Evolutionary conservation across 2,113 vertebrate genomes (phyloP).

Genomic region (Perca flavescens): DNA sequence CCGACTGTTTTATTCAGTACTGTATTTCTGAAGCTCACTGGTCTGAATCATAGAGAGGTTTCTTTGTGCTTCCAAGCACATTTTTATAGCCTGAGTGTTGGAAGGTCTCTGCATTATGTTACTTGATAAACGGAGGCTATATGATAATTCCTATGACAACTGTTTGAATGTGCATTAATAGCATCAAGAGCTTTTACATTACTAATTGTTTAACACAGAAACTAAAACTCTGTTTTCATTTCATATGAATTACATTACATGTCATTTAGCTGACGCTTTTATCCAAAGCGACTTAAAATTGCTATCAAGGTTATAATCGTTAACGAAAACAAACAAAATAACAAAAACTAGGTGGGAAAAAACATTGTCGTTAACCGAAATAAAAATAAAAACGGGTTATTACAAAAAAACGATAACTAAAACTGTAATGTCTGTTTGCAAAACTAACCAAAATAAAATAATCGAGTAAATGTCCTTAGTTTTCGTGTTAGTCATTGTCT

Average conservation of each 20-base stretch:
- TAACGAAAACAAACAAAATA: too few relatives aligned
- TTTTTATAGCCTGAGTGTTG: not conserved
- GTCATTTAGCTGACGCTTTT: too few relatives aligned
- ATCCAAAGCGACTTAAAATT: too few relatives aligned
- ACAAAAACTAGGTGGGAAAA: too few relatives aligned
- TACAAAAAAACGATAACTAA: too few relatives aligned
- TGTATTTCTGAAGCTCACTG: not conserved
- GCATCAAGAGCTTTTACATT: not conserved
- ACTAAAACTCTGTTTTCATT: not conserved
- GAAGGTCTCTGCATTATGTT: not conserved
- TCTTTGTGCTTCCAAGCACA: not conserved
- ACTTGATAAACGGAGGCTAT: not conserved
- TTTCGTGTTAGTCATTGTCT: too few relatives aligned
- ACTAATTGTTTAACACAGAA: not conserved
- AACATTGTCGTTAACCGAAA: too few relatives aligned
- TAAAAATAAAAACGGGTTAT: too few relatives aligned
- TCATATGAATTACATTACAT: not conserved
- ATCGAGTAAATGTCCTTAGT: too few relatives aligned
- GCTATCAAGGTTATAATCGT: too few relatives aligned
- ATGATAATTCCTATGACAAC: not conserved
- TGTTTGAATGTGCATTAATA: not conserved
- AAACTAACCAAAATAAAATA: too few relatives aligned
- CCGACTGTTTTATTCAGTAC: not conserved
- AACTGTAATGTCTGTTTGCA: too few relatives aligned
- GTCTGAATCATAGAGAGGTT: not conserved